Percentiles rank a stretch among this genome's conserved stretches.
Conservation (phyloP, 64 coral and sea anemone genomes). For the Montipora capricornis region DNA sequence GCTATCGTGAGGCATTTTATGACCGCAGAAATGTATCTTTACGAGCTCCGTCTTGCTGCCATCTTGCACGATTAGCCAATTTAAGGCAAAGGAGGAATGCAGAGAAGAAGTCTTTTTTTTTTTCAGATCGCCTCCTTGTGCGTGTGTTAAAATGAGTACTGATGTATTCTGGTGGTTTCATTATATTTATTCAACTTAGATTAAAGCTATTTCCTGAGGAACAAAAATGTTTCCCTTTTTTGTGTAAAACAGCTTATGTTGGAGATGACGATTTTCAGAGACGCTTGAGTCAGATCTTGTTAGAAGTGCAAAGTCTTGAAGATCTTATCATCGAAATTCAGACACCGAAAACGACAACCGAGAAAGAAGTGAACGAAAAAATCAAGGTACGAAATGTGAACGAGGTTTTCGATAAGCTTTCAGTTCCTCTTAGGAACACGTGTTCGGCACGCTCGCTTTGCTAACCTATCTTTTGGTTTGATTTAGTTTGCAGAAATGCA, state of each 20-base stretch:
- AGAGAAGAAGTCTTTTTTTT: too few relatives aligned
- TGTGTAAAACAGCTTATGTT: neutral
- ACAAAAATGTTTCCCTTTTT: neutral
- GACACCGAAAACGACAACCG: slow-evolving; percentile 42
- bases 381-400: slow-evolving; percentile 59
- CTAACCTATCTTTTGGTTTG: neutral
- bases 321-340: slow-evolving; percentile 75
- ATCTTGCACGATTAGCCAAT: too few relatives aligned
- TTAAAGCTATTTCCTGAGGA: too few relatives aligned
- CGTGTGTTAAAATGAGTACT: too few relatives aligned
- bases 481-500: slow-evolving; percentile 68
- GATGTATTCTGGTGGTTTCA: too few relatives aligned
- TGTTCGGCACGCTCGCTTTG: neutral
- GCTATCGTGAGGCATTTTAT: too few relatives aligned
- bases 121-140: too few relatives aligned
- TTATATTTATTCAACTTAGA: too few relatives aligned
- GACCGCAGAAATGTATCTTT: too few relatives aligned
- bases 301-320: slow-evolving; percentile 73
- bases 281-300: slow-evolving; percentile 58
- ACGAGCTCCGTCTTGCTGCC: too few relatives aligned
- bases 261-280: slow-evolving; percentile 73
- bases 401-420: neutral
- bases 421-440: neutral
- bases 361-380: slow-evolving; percentile 54
- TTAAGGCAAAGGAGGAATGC: too few relatives aligned